Percentiles rank a stretch among this genome's conserved stretches.
Conservation (phyloP, 2,113 vertebrate species). For the Numenius arquata region DNA sequence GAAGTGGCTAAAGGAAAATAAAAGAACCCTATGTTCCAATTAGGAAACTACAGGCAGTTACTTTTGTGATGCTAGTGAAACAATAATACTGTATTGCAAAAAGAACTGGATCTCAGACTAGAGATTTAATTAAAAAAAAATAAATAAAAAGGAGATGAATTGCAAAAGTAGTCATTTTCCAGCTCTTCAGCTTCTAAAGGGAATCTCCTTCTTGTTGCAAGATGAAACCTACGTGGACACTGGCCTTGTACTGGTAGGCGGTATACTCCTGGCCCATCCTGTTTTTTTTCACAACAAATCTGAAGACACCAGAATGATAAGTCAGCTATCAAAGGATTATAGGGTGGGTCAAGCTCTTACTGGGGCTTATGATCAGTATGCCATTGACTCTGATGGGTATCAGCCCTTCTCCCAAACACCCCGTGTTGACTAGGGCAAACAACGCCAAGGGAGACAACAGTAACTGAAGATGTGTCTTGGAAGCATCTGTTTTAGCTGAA, state of each 20-base stretch:
- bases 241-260: background rate
- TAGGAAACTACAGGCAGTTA: background rate
- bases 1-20: background rate
- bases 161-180: background rate
- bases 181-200: background rate
- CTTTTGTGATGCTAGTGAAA: background rate
- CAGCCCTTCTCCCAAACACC: background rate
- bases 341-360: background rate
- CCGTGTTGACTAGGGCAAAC: background rate
- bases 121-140: background rate
- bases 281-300: rapidly evolving
- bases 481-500: background rate
- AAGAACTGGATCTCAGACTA: background rate
- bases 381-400: background rate
- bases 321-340: background rate
- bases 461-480: background rate
- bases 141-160: background rate
- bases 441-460: background rate
- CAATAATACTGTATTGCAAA: background rate
- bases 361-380: background rate
- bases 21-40: background rate
- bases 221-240: background rate
- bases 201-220: background rate
- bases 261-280: background rate
- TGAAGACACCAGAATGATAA: background rate